Evolutionary conservation across 2,888 invertebrate species (phyloP).

Genomic region (Megaustenia siamemsis): DNA sequence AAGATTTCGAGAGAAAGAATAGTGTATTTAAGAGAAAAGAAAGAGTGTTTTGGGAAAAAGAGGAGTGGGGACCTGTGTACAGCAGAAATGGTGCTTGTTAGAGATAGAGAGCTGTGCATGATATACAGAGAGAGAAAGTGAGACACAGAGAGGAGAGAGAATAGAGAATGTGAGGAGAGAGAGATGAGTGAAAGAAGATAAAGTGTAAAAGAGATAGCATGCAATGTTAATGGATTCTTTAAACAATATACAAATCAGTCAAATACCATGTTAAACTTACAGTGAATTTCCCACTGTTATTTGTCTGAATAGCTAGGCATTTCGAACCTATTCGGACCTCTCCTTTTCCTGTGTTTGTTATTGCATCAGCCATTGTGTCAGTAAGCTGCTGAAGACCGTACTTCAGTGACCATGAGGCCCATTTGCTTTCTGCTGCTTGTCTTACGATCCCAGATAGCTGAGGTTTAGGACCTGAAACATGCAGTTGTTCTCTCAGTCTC

Average conservation of each 20-base stretch:
- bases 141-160: background rate
- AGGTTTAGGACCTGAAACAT: slow-evolving; percentile 24
- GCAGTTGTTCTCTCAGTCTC: too few species aligned
- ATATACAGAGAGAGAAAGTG: background rate
- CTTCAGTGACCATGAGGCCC: slow-evolving; percentile 90
- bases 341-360: slow-evolving; percentile 82
- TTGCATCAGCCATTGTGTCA: slow-evolving; percentile 81
- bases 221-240: too few species aligned
- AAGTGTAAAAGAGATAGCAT: background rate
- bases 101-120: background rate
- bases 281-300: slow-evolving; percentile 80
- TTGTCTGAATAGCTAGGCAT: slow-evolving; percentile 83
- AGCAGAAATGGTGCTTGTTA: background rate
- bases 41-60: too few species aligned
- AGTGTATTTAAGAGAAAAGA: too few species aligned
- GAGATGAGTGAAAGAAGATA: background rate
- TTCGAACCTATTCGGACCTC: slow-evolving; percentile 84
- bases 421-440: slow-evolving; percentile 83
- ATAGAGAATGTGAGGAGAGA: background rate
- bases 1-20: too few species aligned
- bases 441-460: slow-evolving; percentile 64
- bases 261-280: too few species aligned
- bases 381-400: slow-evolving; percentile 90
- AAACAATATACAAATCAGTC: too few species aligned
- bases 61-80: too few species aligned